Conservation (phyloP, 2,113 vertebrate species). For the Nyctibius bracteatus region DNA sequence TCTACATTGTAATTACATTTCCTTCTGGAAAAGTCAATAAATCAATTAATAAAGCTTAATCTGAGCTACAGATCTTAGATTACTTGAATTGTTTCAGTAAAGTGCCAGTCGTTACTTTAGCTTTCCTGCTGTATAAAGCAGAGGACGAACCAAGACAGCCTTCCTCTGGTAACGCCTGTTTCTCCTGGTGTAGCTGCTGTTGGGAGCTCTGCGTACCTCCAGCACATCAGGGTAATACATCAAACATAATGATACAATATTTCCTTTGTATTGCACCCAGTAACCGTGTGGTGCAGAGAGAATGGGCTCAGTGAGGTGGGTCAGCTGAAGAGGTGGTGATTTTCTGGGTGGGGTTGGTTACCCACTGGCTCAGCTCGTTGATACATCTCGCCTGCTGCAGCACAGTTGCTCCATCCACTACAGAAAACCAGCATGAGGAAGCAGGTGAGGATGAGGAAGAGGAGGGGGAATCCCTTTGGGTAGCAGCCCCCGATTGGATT, state of each 20-base stretch:
- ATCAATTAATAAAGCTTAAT: not conserved
- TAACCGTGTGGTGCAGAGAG: not conserved
- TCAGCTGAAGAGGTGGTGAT: no score
- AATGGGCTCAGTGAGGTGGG: not conserved
- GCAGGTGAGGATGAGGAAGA: not conserved
- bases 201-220: not conserved
- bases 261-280: not conserved
- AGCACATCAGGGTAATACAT: accelerated
- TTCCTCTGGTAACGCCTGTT: not conserved
- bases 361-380: not conserved
- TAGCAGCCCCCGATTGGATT: not conserved
- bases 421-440: not conserved
- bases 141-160: not conserved
- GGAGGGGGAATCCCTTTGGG: not conserved
- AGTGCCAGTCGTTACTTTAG: not conserved
- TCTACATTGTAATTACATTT: not conserved
- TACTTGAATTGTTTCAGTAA: not conserved
- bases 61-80: not conserved
- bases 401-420: not conserved
- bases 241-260: accelerated
- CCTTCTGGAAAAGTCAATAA: not conserved
- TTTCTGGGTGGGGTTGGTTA: not conserved
- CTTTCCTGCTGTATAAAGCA: not conserved
- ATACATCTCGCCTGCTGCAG: not conserved
- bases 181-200: not conserved